A percentile compares a stretch with the other conserved stretches of the same genome.
Evolutionary conservation across 2,888 invertebrate species (phyloP).

Genomic region (Busseola fusca): DNA sequence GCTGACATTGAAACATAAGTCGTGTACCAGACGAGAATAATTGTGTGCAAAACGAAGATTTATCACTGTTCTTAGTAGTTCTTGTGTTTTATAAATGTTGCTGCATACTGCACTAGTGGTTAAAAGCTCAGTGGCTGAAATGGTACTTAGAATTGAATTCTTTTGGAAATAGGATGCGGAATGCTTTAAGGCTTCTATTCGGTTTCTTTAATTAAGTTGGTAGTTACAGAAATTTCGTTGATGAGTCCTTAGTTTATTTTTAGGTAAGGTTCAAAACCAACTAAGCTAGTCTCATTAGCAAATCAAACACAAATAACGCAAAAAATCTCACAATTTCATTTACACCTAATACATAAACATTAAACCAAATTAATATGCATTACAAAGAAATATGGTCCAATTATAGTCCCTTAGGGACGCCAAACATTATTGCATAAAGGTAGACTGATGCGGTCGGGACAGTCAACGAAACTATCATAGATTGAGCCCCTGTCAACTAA

Average conservation of each 20-base stretch:
- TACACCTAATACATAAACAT: constrained; percentile 29
- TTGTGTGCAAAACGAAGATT: constrained; percentile 79
- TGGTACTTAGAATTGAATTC: constrained; percentile 2
- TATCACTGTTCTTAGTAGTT: constrained; percentile 66
- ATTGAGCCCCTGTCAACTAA: constrained; percentile 72
- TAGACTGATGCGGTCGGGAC: constrained; percentile 46
- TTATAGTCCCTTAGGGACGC: constrained; percentile 54
- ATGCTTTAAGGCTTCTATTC: neutral
- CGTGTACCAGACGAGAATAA: constrained; percentile 74
- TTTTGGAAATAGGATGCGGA: neutral
- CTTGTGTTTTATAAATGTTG: constrained; percentile 59
- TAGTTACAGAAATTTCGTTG: neutral
- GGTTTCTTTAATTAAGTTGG: neutral
- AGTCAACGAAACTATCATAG: constrained; percentile 71
- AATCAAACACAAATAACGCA: constrained; percentile 5
- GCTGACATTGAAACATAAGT: constrained; percentile 78
- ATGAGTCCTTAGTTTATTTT: neutral
- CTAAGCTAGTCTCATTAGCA: neutral
- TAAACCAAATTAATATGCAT: constrained; percentile 26
- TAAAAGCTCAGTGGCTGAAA: constrained; percentile 18
- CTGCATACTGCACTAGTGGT: constrained; percentile 36
- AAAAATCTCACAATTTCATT: constrained; percentile 7
- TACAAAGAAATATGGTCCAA: constrained; percentile 56
- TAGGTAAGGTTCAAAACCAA: neutral
- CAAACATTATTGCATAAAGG: constrained; percentile 51